Conservation (phyloP, 2,113 vertebrate genomes). For the Tricholaema leucomelas region DNA sequence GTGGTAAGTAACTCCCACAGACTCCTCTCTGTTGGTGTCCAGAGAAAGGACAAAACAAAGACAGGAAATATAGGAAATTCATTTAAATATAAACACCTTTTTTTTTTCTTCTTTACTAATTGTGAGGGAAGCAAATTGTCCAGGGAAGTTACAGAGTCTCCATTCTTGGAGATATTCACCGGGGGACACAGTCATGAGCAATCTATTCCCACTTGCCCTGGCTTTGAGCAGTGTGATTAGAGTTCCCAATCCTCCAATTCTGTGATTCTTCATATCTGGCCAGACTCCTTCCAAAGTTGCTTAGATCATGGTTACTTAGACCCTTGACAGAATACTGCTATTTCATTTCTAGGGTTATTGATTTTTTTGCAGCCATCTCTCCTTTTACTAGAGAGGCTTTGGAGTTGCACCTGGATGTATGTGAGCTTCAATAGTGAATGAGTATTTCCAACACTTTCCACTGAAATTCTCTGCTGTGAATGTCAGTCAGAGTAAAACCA, state of each 20-base stretch:
- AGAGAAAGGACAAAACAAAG: background rate
- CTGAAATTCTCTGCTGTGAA: background rate
- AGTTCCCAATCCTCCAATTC: background rate
- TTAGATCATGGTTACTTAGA: background rate
- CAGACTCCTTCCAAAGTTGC: background rate
- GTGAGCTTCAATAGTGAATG: background rate
- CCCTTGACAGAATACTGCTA: background rate
- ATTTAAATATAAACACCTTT: background rate
- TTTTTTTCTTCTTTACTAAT: background rate
- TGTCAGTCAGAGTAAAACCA: background rate
- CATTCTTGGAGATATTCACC: background rate
- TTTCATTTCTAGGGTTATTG: background rate
- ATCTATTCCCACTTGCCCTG: background rate
- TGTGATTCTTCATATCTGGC: background rate
- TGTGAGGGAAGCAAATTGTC: background rate
- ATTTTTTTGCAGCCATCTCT: background rate
- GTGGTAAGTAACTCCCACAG: background rate
- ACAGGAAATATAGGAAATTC: background rate
- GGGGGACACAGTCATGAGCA: background rate
- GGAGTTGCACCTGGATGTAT: background rate
- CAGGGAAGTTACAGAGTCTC: background rate
- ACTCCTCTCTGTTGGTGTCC: background rate
- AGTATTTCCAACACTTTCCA: background rate
- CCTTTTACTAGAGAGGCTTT: background rate
- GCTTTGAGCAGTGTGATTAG: background rate